Evolutionary conservation across 2,888 invertebrate genomes (phyloP).

Genomic region (Pheosia gnoma): DNA sequence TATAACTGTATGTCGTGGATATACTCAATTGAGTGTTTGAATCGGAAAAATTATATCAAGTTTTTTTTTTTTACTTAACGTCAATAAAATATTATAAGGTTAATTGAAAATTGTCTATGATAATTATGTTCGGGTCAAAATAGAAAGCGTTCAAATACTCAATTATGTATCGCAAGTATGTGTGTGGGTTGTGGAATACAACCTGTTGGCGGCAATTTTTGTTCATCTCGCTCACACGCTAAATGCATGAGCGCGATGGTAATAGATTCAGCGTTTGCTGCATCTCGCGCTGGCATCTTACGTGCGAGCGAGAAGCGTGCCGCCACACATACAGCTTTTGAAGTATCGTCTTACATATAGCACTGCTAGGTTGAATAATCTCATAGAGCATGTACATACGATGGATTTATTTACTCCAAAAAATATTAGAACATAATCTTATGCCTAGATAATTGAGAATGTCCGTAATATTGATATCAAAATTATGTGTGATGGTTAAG

Average conservation of each 20-base stretch:
- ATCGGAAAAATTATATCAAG: no score
- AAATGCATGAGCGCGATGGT: background rate
- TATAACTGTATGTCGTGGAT: background rate
- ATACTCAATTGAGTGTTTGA: background rate
- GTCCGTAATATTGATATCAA: constrained; percentile 68
- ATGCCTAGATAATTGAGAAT: constrained; percentile 64
- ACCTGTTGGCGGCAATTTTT: no score
- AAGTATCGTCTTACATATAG: background rate
- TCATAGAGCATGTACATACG: constrained; percentile 66
- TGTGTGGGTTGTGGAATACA: no score
- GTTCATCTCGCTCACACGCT: no score
- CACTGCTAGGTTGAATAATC: constrained; percentile 66
- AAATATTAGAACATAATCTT: constrained; percentile 42
- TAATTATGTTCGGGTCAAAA: no score
- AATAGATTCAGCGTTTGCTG: background rate
- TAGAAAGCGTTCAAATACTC: no score
- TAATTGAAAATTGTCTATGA: no score
- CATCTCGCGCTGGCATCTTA: background rate
- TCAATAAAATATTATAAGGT: no score
- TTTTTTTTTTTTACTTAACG: no score
- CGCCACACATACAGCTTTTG: constrained; percentile 10
- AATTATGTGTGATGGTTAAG: constrained; percentile 60
- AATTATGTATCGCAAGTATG: no score
- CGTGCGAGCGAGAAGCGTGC: background rate
- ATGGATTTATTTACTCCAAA: constrained; percentile 77